phyloP scores from a whole-genome alignment of 2,113 vertebrate species.

The Penelope pileata region DNA sequence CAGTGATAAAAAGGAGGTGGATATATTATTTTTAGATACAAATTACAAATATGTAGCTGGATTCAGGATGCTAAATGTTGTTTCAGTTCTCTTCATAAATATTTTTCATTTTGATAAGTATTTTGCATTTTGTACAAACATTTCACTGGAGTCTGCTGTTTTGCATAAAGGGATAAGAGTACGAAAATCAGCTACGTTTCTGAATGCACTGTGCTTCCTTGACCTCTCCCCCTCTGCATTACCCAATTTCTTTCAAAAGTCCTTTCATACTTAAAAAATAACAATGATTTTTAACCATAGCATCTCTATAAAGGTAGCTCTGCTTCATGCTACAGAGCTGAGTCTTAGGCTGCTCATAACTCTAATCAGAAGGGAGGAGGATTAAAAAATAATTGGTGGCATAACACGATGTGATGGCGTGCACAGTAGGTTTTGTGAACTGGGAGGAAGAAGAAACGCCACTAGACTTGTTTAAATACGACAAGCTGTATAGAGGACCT shows the following conservation, averaged over 20 bases:
- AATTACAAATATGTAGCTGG: not conserved
- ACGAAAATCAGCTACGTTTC: slow-evolving; percentile 7
- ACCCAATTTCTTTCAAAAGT: not conserved
- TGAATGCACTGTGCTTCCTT: not conserved
- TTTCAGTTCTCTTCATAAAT: not conserved
- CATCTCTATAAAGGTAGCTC: not conserved
- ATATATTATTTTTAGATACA: not conserved
- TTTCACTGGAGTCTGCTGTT: not conserved
- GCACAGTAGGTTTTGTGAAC: not conserved
- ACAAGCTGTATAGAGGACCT: not conserved
- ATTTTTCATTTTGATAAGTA: not conserved
- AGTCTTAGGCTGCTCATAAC: not conserved
- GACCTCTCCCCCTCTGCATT: not conserved
- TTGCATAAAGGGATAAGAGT: not conserved
- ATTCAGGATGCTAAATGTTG: not conserved
- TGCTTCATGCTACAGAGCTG: not conserved
- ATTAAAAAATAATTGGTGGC: not conserved
- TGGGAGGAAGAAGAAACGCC: not conserved
- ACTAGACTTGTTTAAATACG: not conserved
- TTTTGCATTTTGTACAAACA: not conserved
- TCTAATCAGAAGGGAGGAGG: not conserved
- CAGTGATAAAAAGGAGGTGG: not conserved
- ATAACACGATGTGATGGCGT: not conserved
- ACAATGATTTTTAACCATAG: not conserved
- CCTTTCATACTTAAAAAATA: not conserved